These are phyloP conservation scores for Caerostris extrusa DNA, from an alignment of 1,140 invertebrate species.

Conservation along the genomic window DNA sequence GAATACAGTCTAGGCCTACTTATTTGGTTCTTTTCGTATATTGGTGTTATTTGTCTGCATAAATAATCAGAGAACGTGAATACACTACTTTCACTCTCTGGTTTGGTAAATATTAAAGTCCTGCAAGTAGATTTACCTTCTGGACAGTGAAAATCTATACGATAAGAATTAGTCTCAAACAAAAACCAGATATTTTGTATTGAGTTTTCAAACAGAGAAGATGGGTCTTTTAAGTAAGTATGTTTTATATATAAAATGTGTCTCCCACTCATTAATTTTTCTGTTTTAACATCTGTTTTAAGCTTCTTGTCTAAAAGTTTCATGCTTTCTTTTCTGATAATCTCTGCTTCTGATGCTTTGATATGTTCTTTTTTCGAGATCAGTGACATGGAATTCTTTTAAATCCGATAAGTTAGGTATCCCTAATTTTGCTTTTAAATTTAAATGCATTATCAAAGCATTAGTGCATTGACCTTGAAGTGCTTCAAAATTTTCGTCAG, in stretches of 20 bases:
- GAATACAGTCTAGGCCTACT: slow-evolving; percentile 25
- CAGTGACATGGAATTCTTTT: slow-evolving; percentile 17
- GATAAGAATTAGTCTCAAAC: slow-evolving; percentile 32
- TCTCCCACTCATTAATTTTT: background rate
- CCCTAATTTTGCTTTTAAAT: slow-evolving; percentile 32
- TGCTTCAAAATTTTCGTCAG: background rate
- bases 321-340: slow-evolving; percentile 53
- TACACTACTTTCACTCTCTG: background rate
- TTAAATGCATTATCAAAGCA: slow-evolving; percentile 10
- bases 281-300: background rate
- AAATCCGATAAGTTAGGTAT: background rate
- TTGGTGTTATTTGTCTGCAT: slow-evolving; percentile 20
- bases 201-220: slow-evolving; percentile 6
- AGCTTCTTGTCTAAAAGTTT: slow-evolving; percentile 29
- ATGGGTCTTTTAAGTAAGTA: slow-evolving; percentile 1
- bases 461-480: background rate
- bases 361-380: background rate
- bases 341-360: background rate
- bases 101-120: slow-evolving; percentile 56
- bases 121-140: background rate
- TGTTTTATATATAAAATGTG: slow-evolving; percentile 29
- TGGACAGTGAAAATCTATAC: slow-evolving; percentile 51
- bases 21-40: background rate
- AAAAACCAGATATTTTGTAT: slow-evolving; percentile 51
- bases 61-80: slow-evolving; percentile 43